These are phyloP conservation scores for Albula goreensis DNA, from an alignment of 2,113 vertebrate genomes.

Conservation along the genomic window DNA sequence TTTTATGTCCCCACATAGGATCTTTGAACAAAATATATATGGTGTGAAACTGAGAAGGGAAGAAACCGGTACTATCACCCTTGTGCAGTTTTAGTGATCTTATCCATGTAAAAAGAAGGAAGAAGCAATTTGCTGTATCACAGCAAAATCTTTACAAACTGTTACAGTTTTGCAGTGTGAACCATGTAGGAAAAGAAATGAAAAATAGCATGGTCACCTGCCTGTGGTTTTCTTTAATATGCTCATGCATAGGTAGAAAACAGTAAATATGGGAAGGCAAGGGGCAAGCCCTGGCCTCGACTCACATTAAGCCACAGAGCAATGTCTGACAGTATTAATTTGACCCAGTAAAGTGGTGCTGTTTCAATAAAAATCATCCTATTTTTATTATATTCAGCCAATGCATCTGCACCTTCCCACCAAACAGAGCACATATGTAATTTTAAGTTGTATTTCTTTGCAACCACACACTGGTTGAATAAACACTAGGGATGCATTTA, in stretches of 20 bases:
- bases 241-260: neutral
- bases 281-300: neutral
- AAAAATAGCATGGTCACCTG: neutral
- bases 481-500: constrained; percentile 4
- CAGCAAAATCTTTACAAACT: neutral
- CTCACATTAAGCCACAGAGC: neutral
- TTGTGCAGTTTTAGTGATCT: neutral
- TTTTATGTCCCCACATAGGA: too few relatives aligned
- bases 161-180: neutral
- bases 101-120: neutral
- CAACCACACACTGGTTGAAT: neutral
- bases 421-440: neutral
- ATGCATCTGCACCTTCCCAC: neutral
- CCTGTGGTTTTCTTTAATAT: neutral
- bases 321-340: neutral
- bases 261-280: neutral
- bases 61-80: neutral
- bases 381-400: neutral
- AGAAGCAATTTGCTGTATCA: neutral
- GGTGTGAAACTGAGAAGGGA: neutral
- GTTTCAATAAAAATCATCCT: neutral
- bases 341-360: neutral
- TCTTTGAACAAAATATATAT: neutral
- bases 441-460: neutral
- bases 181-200: neutral